These are phyloP conservation scores for Coenobita brevimanus DNA, from an alignment of 1,140 invertebrate genomes.

Conservation along the genomic window DNA sequence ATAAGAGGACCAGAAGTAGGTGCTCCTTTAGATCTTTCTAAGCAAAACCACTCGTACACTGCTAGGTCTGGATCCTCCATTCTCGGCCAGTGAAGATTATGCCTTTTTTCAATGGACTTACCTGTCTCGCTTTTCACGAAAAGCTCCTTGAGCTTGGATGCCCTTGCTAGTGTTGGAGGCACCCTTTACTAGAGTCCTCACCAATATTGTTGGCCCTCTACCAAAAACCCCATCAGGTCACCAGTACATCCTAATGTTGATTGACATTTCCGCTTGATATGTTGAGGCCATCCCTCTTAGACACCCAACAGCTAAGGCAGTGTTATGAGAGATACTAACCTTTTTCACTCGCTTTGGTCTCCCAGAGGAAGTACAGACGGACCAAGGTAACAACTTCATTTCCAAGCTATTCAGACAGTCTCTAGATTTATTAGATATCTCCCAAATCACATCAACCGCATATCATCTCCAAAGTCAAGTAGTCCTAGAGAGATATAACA, in stretches of 20 bases:
- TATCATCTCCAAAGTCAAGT: slow-evolving; percentile 19
- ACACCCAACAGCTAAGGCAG: neutral
- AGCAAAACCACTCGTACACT: too few relatives aligned
- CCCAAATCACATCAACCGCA: neutral
- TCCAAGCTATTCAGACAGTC: neutral
- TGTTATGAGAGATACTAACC: neutral
- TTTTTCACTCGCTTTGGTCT: slow-evolving; percentile 29
- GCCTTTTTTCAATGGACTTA: too few relatives aligned
- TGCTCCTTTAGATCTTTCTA: too few relatives aligned
- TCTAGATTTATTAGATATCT: neutral
- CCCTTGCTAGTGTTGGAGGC: slow-evolving; percentile 6
- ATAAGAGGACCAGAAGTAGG: too few relatives aligned
- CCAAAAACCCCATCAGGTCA: neutral
- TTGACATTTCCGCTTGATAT: neutral
- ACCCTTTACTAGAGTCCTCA: slow-evolving; percentile 9
- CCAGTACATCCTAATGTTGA: slow-evolving; percentile 14
- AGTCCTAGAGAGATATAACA: neutral
- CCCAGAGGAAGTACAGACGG: slow-evolving; percentile 1
- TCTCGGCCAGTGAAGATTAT: too few relatives aligned
- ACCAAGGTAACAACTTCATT: slow-evolving; percentile 21
- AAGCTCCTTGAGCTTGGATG: neutral
- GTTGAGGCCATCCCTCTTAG: slow-evolving; percentile 5
- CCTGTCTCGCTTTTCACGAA: too few relatives aligned
- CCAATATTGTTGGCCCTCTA: slow-evolving; percentile 1
- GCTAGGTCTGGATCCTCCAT: too few relatives aligned